Base-by-base conservation (phyloP, 2,888 invertebrate species). In the Myathropa florea region DNA sequence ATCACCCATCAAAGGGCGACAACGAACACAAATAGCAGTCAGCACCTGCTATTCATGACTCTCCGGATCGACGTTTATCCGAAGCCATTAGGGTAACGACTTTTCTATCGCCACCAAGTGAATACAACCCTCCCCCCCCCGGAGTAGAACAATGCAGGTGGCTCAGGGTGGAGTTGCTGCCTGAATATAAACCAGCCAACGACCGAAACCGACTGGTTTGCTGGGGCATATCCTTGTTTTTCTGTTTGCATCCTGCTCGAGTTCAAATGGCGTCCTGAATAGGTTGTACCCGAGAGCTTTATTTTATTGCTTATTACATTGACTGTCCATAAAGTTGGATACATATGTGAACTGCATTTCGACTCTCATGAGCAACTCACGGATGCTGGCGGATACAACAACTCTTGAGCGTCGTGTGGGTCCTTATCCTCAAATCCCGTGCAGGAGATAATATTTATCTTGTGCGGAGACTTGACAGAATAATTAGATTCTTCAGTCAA, bases 401-500 rank as follows among this genome's bases (percentile, higher is more conserved):
- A 14, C 21, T 61, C 12, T 61, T 39, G 55, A 75, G 39, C 36
- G 36, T 14, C 18, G 21, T 23, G 12, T 14, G 18, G n/a, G 21
- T 46, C 46, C 46, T 46, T 46, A 46, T 46, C n/a, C 46, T 18
- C 18, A 46, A 46, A 65, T 59, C 59, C 28, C n/a, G 28, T 39
- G 28, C 65, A 14, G 30, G 59, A 14, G 76, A 59, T 30, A 67
- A 76, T 76, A 76, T 67, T 76, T 68, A 76, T 68, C 59, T 60
- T 61, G 33, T 53, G 14, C 60, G 59, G 33, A 18, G 67, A 61
- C 53, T 59, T 67, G 36, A 60, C 67, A 60, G 30, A 12, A 76
- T 76, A 76, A 76, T 76, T 76, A 68, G 67, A 67, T 76, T 61
- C 76, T 24, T 67, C 59, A 33, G 67, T 76, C 76, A 76, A 76